These are phyloP conservation scores for Teleiodes luculella DNA, from an alignment of 2,888 invertebrate genomes.

Conservation along the genomic window DNA sequence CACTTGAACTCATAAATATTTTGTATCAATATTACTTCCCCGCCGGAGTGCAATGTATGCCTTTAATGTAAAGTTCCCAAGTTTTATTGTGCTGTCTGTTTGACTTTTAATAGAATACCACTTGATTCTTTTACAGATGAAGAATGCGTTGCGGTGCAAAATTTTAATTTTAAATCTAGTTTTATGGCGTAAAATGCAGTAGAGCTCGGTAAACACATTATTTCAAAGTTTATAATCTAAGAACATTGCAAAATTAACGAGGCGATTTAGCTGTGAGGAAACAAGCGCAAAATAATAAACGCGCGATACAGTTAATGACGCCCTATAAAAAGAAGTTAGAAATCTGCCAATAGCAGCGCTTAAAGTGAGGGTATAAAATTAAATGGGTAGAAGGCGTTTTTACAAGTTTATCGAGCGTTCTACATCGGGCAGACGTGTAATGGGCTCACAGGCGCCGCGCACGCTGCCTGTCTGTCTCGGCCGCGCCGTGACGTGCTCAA, in stretches of 20 bases:
- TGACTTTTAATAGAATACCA: constrained; percentile 19
- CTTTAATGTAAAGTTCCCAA: constrained; percentile 42
- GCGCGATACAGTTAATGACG: constrained; percentile 66
- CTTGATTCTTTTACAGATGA: constrained; percentile 4
- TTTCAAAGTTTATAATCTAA: background rate
- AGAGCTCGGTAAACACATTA: background rate
- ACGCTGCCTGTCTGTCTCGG: constrained; percentile 71
- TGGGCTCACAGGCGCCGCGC: constrained; percentile 72
- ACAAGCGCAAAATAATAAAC: constrained; percentile 59
- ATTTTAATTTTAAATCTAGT: background rate
- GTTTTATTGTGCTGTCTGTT: constrained; percentile 30
- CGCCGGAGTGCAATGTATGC: constrained; percentile 33
- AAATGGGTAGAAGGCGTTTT: constrained; percentile 77
- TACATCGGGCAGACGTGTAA: constrained; percentile 72
- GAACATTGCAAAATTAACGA: constrained; percentile 40
- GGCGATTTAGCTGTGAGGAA: constrained; percentile 39
- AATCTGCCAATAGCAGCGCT: constrained; percentile 74
- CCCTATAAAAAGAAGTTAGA: constrained; percentile 63
- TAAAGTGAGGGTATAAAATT: constrained; percentile 75
- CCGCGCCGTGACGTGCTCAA: constrained; percentile 47
- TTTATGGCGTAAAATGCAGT: background rate
- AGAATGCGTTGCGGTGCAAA: background rate
- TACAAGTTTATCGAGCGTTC: constrained; percentile 79
- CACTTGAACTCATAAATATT: constrained; percentile 69
- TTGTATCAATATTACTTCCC: constrained; percentile 59